Conservation (phyloP, 2,888 invertebrate species). For the Alviniconcha strummeri region DNA sequence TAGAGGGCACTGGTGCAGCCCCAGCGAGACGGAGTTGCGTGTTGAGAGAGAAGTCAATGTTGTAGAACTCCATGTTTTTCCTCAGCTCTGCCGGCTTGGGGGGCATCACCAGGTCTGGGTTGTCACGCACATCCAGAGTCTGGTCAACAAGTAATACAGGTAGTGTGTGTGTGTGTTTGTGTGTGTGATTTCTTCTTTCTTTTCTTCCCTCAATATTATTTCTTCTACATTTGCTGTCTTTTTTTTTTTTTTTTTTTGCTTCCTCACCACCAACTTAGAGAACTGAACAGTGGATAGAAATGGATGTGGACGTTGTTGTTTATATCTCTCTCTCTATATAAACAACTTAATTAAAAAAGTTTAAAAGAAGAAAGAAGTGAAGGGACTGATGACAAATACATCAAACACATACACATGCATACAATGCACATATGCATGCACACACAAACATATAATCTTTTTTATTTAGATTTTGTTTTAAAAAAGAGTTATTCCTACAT, state of each 20-base stretch:
- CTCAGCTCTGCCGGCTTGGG: slow-evolving; percentile 90
- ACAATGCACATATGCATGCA: not conserved
- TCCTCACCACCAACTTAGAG: too few relatives aligned
- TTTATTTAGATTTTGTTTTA: too few relatives aligned
- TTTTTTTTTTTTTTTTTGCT: too few relatives aligned
- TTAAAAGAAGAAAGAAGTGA: not conserved
- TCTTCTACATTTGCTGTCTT: too few relatives aligned
- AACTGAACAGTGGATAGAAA: too few relatives aligned
- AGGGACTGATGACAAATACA: not conserved
- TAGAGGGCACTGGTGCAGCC: slow-evolving; percentile 79
- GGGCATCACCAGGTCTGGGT: slow-evolving; percentile 96
- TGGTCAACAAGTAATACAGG: slow-evolving; percentile 38
- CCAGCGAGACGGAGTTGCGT: slow-evolving; percentile 94
- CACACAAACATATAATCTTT: not conserved
- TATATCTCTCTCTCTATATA: too few relatives aligned
- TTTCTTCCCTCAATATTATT: too few relatives aligned
- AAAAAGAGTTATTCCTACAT: too few relatives aligned
- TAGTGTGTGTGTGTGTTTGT: too few relatives aligned
- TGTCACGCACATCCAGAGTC: slow-evolving; percentile 91
- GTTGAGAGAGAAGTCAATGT: slow-evolving; percentile 98
- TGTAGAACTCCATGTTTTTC: slow-evolving; percentile 87
- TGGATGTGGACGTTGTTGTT: too few relatives aligned
- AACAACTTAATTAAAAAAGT: not conserved
- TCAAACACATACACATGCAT: not conserved
- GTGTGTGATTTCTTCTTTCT: too few relatives aligned